Evolutionary conservation across 2,888 invertebrate genomes (phyloP).

Genomic region (Apotomis betuletana): DNA sequence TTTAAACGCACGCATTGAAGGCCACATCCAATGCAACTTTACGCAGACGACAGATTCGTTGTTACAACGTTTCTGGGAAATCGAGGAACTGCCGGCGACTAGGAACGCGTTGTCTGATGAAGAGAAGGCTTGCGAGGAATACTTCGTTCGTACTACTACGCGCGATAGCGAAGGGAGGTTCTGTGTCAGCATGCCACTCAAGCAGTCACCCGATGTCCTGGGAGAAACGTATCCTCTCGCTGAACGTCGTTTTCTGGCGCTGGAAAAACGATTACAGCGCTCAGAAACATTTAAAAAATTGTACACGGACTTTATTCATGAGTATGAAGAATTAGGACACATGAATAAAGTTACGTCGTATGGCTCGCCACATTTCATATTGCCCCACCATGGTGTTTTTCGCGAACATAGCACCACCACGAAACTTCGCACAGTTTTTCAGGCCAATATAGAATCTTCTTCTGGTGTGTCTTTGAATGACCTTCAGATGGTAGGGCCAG

Average conservation of each 20-base stretch:
- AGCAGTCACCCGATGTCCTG: constrained; percentile 36
- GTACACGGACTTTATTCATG: constrained; percentile 44
- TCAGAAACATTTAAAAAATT: constrained; percentile 35
- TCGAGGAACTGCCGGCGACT: constrained; percentile 30
- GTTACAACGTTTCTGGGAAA: constrained; percentile 40
- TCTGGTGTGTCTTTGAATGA: constrained; percentile 9
- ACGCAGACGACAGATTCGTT: constrained; percentile 28
- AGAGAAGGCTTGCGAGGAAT: constrained; percentile 23
- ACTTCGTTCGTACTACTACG: constrained; percentile 37
- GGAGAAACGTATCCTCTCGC: constrained; percentile 42
- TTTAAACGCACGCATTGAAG: background rate
- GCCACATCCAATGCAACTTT: constrained; percentile 38
- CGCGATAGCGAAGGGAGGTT: constrained; percentile 41
- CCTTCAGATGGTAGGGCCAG: constrained; percentile 44
- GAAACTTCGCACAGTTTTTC: too few relatives aligned
- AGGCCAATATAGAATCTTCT: too few relatives aligned
- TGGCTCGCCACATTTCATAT: constrained; percentile 36
- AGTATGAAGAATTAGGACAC: constrained; percentile 43
- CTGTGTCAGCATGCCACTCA: constrained; percentile 41
- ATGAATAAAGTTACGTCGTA: constrained; percentile 37
- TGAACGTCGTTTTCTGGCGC: constrained; percentile 38
- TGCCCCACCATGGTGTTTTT: constrained; percentile 44
- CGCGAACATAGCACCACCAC: too few relatives aligned
- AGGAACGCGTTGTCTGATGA: too few relatives aligned
- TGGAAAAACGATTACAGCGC: constrained; percentile 42